phyloP scores from a whole-genome alignment of 2,113 vertebrate species.

The Calypte anna region DNA sequence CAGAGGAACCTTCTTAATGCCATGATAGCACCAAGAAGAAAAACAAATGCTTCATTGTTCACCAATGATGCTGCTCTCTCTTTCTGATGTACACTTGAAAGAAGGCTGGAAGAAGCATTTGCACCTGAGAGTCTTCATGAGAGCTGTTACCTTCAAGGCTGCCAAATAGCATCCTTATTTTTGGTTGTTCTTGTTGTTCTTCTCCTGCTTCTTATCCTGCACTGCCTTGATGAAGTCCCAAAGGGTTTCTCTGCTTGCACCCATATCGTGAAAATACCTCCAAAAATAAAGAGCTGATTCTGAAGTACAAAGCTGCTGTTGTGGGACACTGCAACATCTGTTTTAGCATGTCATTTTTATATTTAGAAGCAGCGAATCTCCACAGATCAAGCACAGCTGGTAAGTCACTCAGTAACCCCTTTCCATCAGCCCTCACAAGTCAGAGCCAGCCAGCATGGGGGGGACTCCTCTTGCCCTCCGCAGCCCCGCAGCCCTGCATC shows the following conservation, averaged over 20 bases:
- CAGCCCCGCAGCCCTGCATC: background rate
- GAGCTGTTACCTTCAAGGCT: constrained; percentile 24
- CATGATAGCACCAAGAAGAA: background rate
- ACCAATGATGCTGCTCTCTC: background rate
- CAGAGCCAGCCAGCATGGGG: background rate
- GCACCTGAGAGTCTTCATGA: constrained; percentile 9
- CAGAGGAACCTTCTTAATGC: constrained; percentile 4
- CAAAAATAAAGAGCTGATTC: background rate
- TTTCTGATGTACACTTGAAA: constrained; percentile 27
- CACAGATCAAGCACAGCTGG: background rate
- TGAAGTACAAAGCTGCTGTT: constrained; percentile 41
- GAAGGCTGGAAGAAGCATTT: constrained; percentile 6
- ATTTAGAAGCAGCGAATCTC: constrained; percentile 35
- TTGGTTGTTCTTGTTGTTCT: background rate
- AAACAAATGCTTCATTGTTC: background rate
- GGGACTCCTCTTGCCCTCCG: background rate
- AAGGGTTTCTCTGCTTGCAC: background rate
- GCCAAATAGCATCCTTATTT: background rate
- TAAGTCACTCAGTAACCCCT: background rate
- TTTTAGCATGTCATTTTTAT: constrained; percentile 6
- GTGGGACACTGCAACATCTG: constrained; percentile 39
- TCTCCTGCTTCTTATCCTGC: background rate
- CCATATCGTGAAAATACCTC: background rate
- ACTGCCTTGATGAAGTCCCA: background rate
- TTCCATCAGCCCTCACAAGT: background rate